Evolutionary conservation across 2,888 invertebrate species (phyloP).

Genomic region (Hemithea aestivaria): DNA sequence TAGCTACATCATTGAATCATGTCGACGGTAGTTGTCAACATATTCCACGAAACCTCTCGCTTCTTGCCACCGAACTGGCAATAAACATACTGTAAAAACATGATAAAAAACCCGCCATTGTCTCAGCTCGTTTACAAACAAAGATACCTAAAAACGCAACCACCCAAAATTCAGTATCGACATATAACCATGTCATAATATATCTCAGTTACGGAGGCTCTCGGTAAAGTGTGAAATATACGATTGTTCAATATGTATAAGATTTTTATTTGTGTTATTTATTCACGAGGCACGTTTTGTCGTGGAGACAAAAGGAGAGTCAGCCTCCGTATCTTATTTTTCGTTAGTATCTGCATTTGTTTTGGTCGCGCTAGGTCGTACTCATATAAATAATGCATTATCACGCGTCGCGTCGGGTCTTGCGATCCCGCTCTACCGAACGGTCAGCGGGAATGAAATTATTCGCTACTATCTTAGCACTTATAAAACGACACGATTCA

Average conservation of each 20-base stretch:
- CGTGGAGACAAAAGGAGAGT: constrained; percentile 61
- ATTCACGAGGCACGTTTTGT: constrained; percentile 69
- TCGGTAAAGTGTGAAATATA: constrained; percentile 74
- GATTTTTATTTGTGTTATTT: constrained; percentile 75
- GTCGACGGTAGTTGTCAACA: too few relatives aligned
- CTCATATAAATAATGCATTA: constrained; percentile 74
- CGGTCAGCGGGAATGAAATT: constrained; percentile 59
- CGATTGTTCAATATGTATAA: constrained; percentile 74
- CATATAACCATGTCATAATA: constrained; percentile 65
- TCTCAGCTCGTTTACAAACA: constrained; percentile 67
- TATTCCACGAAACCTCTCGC: constrained; percentile 11
- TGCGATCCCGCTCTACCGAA: constrained; percentile 32
- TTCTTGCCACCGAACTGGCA: constrained; percentile 23
- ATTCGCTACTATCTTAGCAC: constrained; percentile 51
- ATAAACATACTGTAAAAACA: constrained; percentile 34
- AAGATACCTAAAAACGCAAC: constrained; percentile 61
- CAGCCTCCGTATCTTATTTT: constrained; percentile 61
- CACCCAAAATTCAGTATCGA: constrained; percentile 55
- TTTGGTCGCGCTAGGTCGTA: constrained; percentile 68
- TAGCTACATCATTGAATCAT: background rate
- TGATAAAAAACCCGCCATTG: constrained; percentile 52
- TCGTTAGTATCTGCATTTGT: constrained; percentile 73
- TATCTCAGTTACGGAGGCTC: constrained; percentile 64
- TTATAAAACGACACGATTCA: constrained; percentile 44
- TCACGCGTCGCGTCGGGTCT: constrained; percentile 71